Base-by-base conservation (phyloP, 2,888 invertebrate genomes). In the Lasioglossum calceatum region DNA sequence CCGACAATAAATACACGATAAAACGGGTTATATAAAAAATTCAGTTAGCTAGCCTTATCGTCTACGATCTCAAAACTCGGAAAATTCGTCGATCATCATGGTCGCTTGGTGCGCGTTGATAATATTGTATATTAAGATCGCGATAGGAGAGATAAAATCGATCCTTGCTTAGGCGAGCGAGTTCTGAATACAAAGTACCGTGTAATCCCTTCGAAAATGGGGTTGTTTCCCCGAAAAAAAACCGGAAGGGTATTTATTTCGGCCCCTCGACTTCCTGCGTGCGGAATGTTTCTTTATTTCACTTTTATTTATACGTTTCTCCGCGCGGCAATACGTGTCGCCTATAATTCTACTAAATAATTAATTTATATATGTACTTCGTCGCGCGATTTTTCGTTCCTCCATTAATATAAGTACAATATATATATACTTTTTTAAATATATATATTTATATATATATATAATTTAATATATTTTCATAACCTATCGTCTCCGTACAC, bases 301-400 rank as follows among this genome's bases (percentile, higher is more conserved):
- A 87, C 87, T 89, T 89, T 90, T 90, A 89, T 87, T 90, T 86
- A 81, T 85, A 89, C 90, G 89, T 85, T 85, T 78, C 83, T 81
- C 80, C 89, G 87, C 84, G 87, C 90, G 86, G 80, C 87, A 86
- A 84, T 89, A 81, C 89, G 88, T 88, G 77, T 88, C 87, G 83
- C 87, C 91, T 91, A 92, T 89, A 84, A 84, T 72, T 92, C 93
- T 94, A 94, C 93, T 92, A 94, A 93, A 94, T 94, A 91, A 92
- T 90, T 94, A 91, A 92, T 90, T 93, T 90, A 89, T 89, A 77
- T 82, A 76, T 89, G 79, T 82, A 76, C 81, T 76, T 91, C 85
- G 80, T 90, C 85, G 81, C 79, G 87, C 84, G 76, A 77, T 54
- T 79, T 82, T 61, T 84, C 86, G 78, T 88, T 86, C 72, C 76